Evolutionary conservation across 2,888 invertebrate genomes (phyloP).

Genomic region (Epiperipatus broadwayi): DNA sequence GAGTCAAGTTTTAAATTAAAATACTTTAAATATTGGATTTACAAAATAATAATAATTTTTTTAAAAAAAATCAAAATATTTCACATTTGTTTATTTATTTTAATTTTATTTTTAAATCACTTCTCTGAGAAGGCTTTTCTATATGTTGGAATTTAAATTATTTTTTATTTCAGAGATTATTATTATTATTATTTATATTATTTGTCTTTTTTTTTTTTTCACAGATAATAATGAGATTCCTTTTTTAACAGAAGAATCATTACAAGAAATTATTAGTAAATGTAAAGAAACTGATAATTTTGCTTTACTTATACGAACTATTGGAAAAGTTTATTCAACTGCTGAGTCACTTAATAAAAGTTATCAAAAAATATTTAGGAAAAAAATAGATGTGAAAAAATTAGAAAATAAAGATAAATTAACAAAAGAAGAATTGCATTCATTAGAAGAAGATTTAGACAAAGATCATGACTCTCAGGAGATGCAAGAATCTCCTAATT

Average conservation of each 20-base stretch:
- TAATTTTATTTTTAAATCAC: no score
- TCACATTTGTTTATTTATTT: no score
- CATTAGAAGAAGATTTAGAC: constrained; percentile 56
- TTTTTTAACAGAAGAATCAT: constrained; percentile 48
- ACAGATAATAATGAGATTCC: constrained; percentile 15
- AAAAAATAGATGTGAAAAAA: constrained; percentile 14
- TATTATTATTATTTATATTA: no score
- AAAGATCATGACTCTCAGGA: constrained; percentile 57
- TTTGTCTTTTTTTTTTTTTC: constrained; percentile 13
- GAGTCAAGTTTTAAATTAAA: no score
- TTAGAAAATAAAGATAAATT: constrained; percentile 14
- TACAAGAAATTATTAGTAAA: constrained; percentile 51
- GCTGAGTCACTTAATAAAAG: constrained; percentile 50
- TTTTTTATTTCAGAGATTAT: no score
- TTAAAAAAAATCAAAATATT: no score
- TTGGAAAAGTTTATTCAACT: constrained; percentile 53
- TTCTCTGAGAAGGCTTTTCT: no score
- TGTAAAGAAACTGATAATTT: constrained; percentile 48
- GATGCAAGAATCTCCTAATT: constrained; percentile 20
- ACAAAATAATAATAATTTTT: no score
- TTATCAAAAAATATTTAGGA: constrained; percentile 35
- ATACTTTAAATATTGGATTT: no score
- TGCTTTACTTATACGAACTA: constrained; percentile 48
- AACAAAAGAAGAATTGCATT: constrained; percentile 51
- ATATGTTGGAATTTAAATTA: no score